Evolutionary conservation across 2,113 vertebrate genomes (phyloP).

Genomic region (Phalacrocorax aristotelis): DNA sequence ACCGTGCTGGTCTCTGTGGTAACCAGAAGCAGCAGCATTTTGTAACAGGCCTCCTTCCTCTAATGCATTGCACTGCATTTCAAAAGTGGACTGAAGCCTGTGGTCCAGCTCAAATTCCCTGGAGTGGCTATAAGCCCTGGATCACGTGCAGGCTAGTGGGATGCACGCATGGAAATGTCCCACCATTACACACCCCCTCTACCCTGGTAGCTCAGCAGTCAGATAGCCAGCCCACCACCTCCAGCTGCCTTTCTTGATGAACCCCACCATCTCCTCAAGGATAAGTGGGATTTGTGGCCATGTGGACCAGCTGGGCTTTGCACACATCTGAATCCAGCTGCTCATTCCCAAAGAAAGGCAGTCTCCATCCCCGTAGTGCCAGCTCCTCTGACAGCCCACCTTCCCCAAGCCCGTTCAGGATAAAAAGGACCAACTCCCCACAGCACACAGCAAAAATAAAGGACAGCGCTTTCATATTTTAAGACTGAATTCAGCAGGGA

Average conservation of each 20-base stretch:
- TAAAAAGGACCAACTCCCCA: not conserved
- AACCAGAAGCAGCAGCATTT: not conserved
- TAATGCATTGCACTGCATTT: not conserved
- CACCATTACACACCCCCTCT: not conserved
- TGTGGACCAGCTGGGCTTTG: not conserved
- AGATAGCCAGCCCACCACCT: not conserved
- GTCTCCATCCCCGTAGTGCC: not conserved
- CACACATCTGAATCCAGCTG: not conserved
- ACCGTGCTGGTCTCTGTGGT: not conserved
- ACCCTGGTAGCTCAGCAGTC: not conserved
- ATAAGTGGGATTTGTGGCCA: not conserved
- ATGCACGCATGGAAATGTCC: not conserved
- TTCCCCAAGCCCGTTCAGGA: not conserved
- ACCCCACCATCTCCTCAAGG: not conserved
- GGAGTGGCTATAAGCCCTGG: rapidly evolving
- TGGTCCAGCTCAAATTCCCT: not conserved
- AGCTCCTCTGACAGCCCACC: not conserved
- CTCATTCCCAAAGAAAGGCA: not conserved
- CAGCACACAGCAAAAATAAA: not conserved
- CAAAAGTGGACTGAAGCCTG: not conserved
- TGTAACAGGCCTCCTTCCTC: conserved; percentile 20
- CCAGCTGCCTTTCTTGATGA: not conserved
- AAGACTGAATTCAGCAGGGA: not conserved
- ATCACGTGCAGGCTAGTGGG: rapidly evolving
- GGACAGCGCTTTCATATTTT: not conserved